A percentile compares a stretch with the other conserved stretches of the same genome.
These are phyloP conservation scores for Syngnathus floridae DNA, from an alignment of 2,113 vertebrate species.

Conservation along the genomic window DNA sequence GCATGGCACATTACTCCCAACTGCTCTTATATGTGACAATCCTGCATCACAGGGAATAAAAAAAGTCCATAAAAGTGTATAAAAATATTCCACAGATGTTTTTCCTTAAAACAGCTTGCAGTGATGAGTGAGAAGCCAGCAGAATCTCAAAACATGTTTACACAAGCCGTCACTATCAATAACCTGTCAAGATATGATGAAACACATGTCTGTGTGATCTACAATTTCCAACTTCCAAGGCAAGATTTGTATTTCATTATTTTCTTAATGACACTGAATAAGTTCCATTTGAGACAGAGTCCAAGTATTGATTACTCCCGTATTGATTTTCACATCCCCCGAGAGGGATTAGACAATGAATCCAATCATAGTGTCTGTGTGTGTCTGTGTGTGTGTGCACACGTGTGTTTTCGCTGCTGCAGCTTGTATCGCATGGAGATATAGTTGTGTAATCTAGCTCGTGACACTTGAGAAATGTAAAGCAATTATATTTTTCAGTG, in stretches of 20 bases:
- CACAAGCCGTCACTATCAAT: constrained; percentile 15
- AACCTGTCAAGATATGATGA: constrained; percentile 9
- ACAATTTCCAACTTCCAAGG: constrained; percentile 6
- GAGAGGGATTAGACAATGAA: constrained; percentile 14
- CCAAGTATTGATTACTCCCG: constrained; percentile 13
- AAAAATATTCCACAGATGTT: neutral
- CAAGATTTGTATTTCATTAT: constrained; percentile 12
- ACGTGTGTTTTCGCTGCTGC: neutral
- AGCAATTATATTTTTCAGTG: constrained; percentile 17
- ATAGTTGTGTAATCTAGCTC: constrained; percentile 7
- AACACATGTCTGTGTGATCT: constrained; percentile 4
- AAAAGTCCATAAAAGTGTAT: no score
- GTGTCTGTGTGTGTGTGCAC: neutral
- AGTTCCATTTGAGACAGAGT: constrained; percentile 29
- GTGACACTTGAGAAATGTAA: constrained; percentile 21
- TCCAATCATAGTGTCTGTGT: constrained; percentile 10
- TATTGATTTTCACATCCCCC: constrained; percentile 12
- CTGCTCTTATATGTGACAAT: neutral
- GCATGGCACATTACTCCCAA: neutral
- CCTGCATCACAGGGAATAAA: no score
- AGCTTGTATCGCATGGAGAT: constrained; percentile 16
- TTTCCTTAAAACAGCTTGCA: neutral
- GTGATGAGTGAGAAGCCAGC: neutral
- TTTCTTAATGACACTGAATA: constrained; percentile 9
- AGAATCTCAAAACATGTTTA: neutral